Base-by-base conservation (phyloP, 1,140 invertebrate genomes). In the Philotrypesis tridentata region DNA sequence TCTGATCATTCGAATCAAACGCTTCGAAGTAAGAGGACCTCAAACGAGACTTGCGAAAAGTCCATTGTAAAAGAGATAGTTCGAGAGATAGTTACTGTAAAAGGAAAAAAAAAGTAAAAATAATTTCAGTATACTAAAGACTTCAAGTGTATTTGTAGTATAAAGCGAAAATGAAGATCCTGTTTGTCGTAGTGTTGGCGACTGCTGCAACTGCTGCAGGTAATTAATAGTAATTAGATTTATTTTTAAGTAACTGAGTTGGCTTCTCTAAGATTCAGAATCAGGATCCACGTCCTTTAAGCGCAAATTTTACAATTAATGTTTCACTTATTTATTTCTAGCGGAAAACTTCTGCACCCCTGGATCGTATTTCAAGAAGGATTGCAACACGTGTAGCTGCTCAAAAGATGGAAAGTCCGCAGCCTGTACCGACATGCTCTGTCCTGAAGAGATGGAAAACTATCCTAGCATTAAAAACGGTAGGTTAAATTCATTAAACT, bases 311-410 rank as follows among this genome's bases (percentile, higher is more conserved):
- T n/a, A n/a, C n/a, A n/a, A n/a, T n/a, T n/a, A n/a, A n/a, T n/a
- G 11, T 23, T 25, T 5, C 23, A 40, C 23, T n/a, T 25, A 37
- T 12, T 61, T 33, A 37, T 63, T 65, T 65, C 37, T 43, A 67
- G 63, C 75, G 11, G 37, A 43, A 29, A 68, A 77, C 11, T 40
- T 77, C 0, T 79, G 77, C 25, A 33, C 67, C 2, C 68, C 78
- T 25, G 68, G 68, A 71, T 33, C 33, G 31, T n/a, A 37, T 1
- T 79, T 61, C 55, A 29, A 61, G 9, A 25, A 37, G 9, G 55
- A 72, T 31, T 71, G 67, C 23, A 79, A 79, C 17, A 6, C 9
- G 1, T 79, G 78, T 27, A 63, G 11, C 7, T 79, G 78, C 33
- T 72, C 68, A 2, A 21, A 6, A 5, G 67, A 79, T 63, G 68